These are phyloP conservation scores for Ypsolopha sequella DNA, from an alignment of 2,888 invertebrate genomes.

Conservation along the genomic window DNA sequence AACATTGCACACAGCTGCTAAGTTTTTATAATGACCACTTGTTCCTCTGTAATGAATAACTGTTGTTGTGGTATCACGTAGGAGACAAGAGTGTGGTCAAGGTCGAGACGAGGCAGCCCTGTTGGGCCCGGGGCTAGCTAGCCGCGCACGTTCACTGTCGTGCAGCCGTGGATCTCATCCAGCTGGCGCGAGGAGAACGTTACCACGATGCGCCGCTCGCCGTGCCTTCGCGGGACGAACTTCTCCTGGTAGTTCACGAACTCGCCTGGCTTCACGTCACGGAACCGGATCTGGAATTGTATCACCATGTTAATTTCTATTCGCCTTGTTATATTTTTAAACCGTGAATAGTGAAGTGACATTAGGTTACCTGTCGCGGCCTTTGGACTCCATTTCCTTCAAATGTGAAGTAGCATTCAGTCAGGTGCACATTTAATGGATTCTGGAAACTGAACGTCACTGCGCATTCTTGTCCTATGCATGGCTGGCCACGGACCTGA, in stretches of 20 bases:
- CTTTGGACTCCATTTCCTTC: slow-evolving; percentile 78
- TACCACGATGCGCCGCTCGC: slow-evolving; percentile 74
- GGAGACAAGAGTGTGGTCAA: slow-evolving; percentile 46
- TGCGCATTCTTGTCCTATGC: slow-evolving; percentile 64
- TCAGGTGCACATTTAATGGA: slow-evolving; percentile 73
- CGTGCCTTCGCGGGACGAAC: slow-evolving; percentile 69
- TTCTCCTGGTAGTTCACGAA: slow-evolving; percentile 72
- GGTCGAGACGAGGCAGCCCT: slow-evolving; percentile 43
- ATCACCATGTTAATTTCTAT: too few species aligned
- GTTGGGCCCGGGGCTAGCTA: slow-evolving; percentile 58
- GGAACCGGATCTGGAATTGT: slow-evolving; percentile 50
- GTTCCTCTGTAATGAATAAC: slow-evolving; percentile 51
- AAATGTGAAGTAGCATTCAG: slow-evolving; percentile 76
- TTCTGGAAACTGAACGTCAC: slow-evolving; percentile 76
- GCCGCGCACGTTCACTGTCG: slow-evolving; percentile 64
- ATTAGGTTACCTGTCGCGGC: slow-evolving; percentile 60
- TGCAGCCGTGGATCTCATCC: slow-evolving; percentile 73
- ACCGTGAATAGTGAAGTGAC: too few species aligned
- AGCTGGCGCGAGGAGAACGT: slow-evolving; percentile 76
- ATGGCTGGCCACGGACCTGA: slow-evolving; percentile 59
- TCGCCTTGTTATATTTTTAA: too few species aligned
- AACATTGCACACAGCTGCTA: not conserved
- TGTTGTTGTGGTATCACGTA: slow-evolving; percentile 48
- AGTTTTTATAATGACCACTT: slow-evolving; percentile 36
- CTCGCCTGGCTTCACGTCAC: slow-evolving; percentile 75